A percentile compares a stretch with the other conserved stretches of the same genome.
Evolutionary conservation across 35 echinoderm and acorn worm species (phyloP).

Genomic region (Eucidaris tribuloides): DNA sequence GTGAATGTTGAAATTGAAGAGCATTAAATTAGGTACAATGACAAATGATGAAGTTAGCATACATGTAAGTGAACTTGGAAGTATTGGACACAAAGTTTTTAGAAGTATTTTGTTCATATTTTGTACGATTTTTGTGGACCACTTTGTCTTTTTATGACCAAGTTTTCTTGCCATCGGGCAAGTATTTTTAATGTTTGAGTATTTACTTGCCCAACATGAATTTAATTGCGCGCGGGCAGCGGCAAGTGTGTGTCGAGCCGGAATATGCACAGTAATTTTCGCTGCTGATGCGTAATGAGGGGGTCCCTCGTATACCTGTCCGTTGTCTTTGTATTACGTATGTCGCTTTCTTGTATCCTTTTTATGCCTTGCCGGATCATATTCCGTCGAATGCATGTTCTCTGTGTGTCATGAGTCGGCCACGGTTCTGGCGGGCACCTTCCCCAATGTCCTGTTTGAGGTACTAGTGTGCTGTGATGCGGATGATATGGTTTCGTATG

Average conservation of each 20-base stretch:
- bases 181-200: too few relatives aligned
- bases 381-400: background rate
- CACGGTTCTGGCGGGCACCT: background rate
- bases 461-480: slow-evolving; percentile 5
- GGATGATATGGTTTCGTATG: slow-evolving; percentile 26
- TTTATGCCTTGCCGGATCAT: slow-evolving; percentile 44
- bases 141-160: too few relatives aligned
- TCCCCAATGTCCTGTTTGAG: slow-evolving; percentile 6
- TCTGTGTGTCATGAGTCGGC: background rate
- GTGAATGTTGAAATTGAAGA: too few relatives aligned
- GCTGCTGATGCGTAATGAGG: slow-evolving; percentile 75
- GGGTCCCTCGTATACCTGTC: slow-evolving; percentile 93
- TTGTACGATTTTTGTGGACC: too few relatives aligned
- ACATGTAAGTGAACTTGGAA: too few relatives aligned
- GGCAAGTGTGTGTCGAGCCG: background rate
- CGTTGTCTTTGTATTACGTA: slow-evolving; percentile 84
- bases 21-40: too few relatives aligned
- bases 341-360: slow-evolving; percentile 61
- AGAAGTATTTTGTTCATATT: too few relatives aligned
- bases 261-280: slow-evolving; percentile 53
- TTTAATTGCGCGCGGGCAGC: too few relatives aligned
- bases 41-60: too few relatives aligned
- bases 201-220: too few relatives aligned
- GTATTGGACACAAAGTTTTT: too few relatives aligned
- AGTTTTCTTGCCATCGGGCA: too few relatives aligned